These are phyloP conservation scores for Istiophorus platypterus DNA, from an alignment of 2,113 vertebrate genomes.

Conservation along the genomic window DNA sequence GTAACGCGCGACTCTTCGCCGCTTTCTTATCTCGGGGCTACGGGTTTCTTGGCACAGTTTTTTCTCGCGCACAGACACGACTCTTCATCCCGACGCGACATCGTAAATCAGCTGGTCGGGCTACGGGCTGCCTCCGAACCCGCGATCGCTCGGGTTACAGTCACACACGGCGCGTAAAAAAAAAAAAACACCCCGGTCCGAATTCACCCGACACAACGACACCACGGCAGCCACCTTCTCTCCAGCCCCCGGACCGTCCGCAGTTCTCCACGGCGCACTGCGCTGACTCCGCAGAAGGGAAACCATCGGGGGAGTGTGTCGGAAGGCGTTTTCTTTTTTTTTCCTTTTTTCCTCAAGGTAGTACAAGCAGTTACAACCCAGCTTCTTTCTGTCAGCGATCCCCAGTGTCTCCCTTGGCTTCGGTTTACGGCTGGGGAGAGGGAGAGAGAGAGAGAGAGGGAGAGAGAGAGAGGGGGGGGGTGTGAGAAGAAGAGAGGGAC, in stretches of 20 bases:
- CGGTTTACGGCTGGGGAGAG: slow-evolving; percentile 38
- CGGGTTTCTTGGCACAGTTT: slow-evolving; percentile 73
- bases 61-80: slow-evolving; percentile 83
- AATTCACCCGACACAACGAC: slow-evolving; percentile 62
- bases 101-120: slow-evolving; percentile 65
- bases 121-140: slow-evolving; percentile 44
- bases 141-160: slow-evolving; percentile 69
- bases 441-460: no score
- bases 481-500: no score
- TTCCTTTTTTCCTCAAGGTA: slow-evolving; percentile 67
- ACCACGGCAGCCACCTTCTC: slow-evolving; percentile 74
- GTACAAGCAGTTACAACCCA: slow-evolving; percentile 62
- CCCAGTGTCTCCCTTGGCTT: slow-evolving; percentile 40
- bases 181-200: slow-evolving; percentile 58
- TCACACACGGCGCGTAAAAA: slow-evolving; percentile 62
- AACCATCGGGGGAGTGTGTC: slow-evolving; percentile 70
- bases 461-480: no score
- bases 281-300: slow-evolving; percentile 76
- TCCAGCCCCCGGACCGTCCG: slow-evolving; percentile 70
- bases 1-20: slow-evolving; percentile 22
- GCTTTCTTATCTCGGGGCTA: slow-evolving; percentile 72
- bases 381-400: slow-evolving; percentile 61
- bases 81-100: slow-evolving; percentile 76
- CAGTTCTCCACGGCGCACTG: slow-evolving; percentile 65
- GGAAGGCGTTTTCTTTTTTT: slow-evolving; percentile 54